Evolutionary conservation across 2,113 vertebrate genomes (phyloP), one percentile per base, ranked within the genome.

Genomic region (Cranoglanis bouderius): DNA sequence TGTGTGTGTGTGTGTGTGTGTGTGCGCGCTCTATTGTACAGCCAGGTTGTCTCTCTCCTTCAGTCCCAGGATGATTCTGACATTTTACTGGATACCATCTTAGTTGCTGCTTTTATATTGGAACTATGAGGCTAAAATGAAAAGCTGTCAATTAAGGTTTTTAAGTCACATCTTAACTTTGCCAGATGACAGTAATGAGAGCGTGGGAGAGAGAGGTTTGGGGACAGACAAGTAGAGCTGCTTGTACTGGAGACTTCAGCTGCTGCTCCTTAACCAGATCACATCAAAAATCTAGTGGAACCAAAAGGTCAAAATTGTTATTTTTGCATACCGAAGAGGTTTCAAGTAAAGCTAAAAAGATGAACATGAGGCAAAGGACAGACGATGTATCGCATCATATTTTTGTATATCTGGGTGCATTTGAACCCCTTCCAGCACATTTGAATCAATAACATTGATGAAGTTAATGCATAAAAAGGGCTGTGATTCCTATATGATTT

Each of bases 141-240:
- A 86, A 85, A 85, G 89, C 93, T 93, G 93, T 92, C 92, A 90
- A 82, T 81, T 88, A 92, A 94, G 90, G 92, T 92, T 93, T 94
- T 92, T 91, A 89, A 91, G 93, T 94, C 94, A 95, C 94, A 95
- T 94, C 94, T 94, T 95, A 94, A 95, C 94, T 92, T 94, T 93
- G 93, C 92, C 93, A 65, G 35, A 19, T 65, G 87, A 87, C 78
- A 46, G 78, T 70, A 82, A 70, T 87, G 88, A 82, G 89, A 59
- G 89, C 84, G 91, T 88, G 89, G 89, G 92, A 91, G 67, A 86
- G 53, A 86, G 40, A 77, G 77, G 13, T 32, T 67, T 82, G 12
- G 80, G 40, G 75, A 84, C 38, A 84, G 81, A 61, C 40, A 61
- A 35, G 55, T 61, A 46, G 26, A 70, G 32, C 29, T 85, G 40